phyloP scores from a whole-genome alignment of 2,113 vertebrate species.

The Ariopsis seemanni region DNA sequence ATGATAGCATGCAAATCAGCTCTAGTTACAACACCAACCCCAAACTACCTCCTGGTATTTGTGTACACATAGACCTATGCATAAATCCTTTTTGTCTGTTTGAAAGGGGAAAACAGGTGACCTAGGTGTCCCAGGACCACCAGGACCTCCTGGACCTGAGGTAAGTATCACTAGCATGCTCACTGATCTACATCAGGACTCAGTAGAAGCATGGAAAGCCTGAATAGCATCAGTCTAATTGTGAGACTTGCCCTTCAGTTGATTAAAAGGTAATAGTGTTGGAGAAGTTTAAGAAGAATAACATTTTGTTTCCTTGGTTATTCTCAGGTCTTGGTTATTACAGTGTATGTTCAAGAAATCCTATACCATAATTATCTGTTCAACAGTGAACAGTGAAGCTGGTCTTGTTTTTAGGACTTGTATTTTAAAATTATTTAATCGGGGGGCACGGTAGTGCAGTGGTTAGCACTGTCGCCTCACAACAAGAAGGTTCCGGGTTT shows the following conservation, averaged over 20 bases:
- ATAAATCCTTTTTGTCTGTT: conserved; percentile 5
- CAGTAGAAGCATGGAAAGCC: not conserved
- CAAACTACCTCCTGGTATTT: not conserved
- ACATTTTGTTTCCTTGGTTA: conserved; percentile 1
- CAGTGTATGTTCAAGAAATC: not conserved
- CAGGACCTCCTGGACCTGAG: conserved; percentile 91
- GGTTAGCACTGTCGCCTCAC: too few species aligned
- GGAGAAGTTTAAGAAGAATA: not conserved
- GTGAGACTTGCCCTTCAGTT: too few species aligned
- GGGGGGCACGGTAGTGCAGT: too few species aligned
- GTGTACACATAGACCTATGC: not conserved
- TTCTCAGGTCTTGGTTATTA: not conserved
- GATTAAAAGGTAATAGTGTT: too few species aligned
- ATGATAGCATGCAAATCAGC: not conserved
- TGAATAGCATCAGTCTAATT: not conserved
- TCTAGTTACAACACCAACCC: not conserved
- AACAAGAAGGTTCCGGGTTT: too few species aligned
- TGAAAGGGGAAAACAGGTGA: conserved; percentile 89
- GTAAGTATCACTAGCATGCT: conserved; percentile 67
- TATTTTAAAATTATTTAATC: too few species aligned
- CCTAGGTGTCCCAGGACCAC: conserved; percentile 77
- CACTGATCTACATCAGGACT: not conserved
- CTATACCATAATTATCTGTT: conserved; percentile 5
- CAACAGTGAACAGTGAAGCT: not conserved
- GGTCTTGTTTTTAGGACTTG: conserved; percentile 3